Percentiles rank a stretch among this genome's conserved stretches.
phyloP scores from a whole-genome alignment of 1,140 invertebrate genomes.

The Hydropsyche tenuis region DNA sequence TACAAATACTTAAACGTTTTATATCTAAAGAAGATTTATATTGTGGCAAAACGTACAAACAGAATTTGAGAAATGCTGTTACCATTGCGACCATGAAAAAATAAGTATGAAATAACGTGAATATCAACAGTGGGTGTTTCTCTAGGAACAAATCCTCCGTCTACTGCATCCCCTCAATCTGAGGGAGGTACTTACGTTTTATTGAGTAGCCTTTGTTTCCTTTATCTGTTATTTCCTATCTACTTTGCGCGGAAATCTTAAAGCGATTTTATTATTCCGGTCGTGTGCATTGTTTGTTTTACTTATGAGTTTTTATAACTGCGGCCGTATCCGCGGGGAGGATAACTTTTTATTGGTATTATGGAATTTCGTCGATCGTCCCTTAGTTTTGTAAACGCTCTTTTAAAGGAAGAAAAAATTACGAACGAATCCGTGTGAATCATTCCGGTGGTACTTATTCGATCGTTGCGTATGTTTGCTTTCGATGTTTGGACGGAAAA shows the following conservation, averaged over 20 bases:
- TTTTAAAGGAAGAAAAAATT: too few species aligned
- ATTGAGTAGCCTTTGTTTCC: conserved; percentile 43
- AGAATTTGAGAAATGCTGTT: too few species aligned
- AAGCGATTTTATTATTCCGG: conserved; percentile 46
- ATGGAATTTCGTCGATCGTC: background rate
- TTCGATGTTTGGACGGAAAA: background rate
- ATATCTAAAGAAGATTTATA: too few species aligned
- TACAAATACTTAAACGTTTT: background rate
- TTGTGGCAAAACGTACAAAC: too few species aligned
- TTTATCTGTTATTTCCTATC: conserved; percentile 47
- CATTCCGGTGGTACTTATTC: too few species aligned
- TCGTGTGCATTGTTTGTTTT: conserved; percentile 41
- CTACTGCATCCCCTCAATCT: conserved; percentile 37
- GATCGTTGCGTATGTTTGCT: too few species aligned
- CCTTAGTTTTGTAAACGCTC: too few species aligned
- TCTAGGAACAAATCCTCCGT: conserved; percentile 14
- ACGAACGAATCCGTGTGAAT: too few species aligned
- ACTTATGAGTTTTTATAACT: conserved; percentile 47
- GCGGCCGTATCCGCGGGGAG: conserved; percentile 23
- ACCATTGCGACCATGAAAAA: too few species aligned
- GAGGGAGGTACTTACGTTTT: conserved; percentile 33
- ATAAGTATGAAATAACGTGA: conserved; percentile 18
- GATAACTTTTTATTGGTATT: conserved; percentile 35
- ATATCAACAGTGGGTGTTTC: conserved; percentile 20
- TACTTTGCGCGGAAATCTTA: conserved; percentile 43